These are phyloP conservation scores for Trogon surrucura DNA, from an alignment of 2,113 vertebrate species.

Conservation along the genomic window DNA sequence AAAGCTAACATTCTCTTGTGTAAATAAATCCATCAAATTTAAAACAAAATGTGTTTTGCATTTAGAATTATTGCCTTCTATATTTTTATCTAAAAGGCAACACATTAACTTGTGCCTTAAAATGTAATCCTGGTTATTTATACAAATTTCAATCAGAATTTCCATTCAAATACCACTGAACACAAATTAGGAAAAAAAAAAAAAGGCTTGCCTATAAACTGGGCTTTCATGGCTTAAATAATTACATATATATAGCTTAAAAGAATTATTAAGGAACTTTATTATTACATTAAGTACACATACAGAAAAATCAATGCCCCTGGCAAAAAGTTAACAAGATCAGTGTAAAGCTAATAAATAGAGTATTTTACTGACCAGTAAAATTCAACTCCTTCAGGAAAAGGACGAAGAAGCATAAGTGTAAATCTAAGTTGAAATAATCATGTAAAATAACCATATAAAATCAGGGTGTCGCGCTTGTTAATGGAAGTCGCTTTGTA, in stretches of 20 bases:
- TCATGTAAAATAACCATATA: neutral
- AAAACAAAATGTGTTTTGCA: neutral
- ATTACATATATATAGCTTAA: neutral
- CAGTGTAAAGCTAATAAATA: neutral
- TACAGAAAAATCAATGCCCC: neutral
- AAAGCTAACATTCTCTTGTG: neutral
- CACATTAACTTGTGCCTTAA: neutral
- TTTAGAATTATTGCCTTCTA: neutral
- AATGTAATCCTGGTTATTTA: neutral
- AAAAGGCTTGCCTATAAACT: neutral
- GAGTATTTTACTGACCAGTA: neutral
- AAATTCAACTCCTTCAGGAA: neutral
- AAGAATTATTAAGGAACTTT: neutral
- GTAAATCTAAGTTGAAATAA: neutral
- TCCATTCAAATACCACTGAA: neutral
- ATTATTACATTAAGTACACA: neutral
- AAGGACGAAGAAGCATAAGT: neutral
- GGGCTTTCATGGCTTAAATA: neutral
- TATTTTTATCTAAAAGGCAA: neutral
- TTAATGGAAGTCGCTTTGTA: neutral
- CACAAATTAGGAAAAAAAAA: neutral
- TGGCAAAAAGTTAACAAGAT: neutral
- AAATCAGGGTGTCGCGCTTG: neutral
- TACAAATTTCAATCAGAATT: neutral
- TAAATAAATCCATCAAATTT: neutral